Conservation (phyloP, 2,797 vertebrate genomes). For the Rhodeus uyekii region DNA sequence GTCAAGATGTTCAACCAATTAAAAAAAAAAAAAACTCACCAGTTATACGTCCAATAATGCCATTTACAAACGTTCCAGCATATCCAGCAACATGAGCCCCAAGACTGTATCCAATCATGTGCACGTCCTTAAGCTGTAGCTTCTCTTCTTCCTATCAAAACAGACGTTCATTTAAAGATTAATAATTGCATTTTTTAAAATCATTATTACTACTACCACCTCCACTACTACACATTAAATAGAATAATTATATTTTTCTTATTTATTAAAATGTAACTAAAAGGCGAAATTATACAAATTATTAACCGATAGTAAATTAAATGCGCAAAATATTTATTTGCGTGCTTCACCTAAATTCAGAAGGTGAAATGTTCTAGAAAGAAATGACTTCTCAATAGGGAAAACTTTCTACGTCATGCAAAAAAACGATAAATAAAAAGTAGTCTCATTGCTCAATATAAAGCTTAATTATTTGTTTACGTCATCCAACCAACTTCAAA, state of each 20-base stretch:
- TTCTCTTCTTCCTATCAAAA: slow-evolving; percentile 78
- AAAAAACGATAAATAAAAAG: not conserved
- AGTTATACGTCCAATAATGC: slow-evolving; percentile 91
- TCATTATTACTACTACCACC: too few relatives aligned
- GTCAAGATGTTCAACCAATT: not conserved
- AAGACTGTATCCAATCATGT: slow-evolving; percentile 96
- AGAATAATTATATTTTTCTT: not conserved
- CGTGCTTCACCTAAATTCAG: not conserved
- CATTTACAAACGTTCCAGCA: slow-evolving; percentile 82
- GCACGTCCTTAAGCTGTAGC: slow-evolving; percentile 82
- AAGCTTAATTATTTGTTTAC: not conserved
- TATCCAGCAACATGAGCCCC: slow-evolving; percentile 94
- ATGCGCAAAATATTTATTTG: not conserved
- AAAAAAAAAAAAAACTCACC: slow-evolving; percentile 69
- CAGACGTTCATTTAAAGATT: not conserved
- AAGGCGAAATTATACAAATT: not conserved
- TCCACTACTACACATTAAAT: too few relatives aligned
- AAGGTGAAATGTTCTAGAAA: not conserved
- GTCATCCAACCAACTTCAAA: not conserved
- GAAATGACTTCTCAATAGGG: not conserved
- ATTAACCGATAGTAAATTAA: not conserved
- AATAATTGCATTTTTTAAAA: too few relatives aligned
- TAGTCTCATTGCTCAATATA: not conserved
- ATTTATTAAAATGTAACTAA: not conserved
- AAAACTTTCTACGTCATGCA: not conserved